Evolutionary conservation across 2,797 vertebrate species (phyloP).

Genomic region (Lagocephalus sceleratus): DNA sequence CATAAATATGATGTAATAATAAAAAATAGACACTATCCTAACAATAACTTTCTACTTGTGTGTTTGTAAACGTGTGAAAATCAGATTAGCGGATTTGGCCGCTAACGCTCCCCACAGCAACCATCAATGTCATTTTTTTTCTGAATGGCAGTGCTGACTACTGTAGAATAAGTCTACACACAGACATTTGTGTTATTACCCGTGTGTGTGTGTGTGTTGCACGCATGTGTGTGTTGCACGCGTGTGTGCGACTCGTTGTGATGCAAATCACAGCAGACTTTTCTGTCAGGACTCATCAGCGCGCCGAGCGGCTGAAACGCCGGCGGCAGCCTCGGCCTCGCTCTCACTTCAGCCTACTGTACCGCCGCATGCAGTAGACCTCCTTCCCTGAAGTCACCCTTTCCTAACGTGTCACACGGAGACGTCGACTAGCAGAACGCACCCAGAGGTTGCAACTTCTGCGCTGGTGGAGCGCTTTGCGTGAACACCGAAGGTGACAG

Average conservation of each 20-base stretch:
- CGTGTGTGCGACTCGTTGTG: constrained; percentile 22
- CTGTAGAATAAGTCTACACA: constrained; percentile 18
- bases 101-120: constrained; percentile 14
- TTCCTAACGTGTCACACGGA: constrained; percentile 47
- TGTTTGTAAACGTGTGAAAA: not conserved
- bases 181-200: constrained; percentile 22
- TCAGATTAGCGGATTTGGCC: constrained; percentile 4
- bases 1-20: no score
- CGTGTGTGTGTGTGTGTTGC: constrained; percentile 2
- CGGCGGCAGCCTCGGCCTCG: constrained; percentile 23
- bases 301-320: constrained; percentile 27
- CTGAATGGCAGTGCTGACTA: constrained; percentile 22
- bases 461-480: constrained; percentile 28
- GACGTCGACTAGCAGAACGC: constrained; percentile 37
- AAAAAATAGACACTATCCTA: no score
- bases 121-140: constrained; percentile 15
- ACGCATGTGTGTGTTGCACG: constrained; percentile 19
- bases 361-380: constrained; percentile 15
- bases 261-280: constrained; percentile 51
- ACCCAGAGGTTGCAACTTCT: constrained; percentile 38
- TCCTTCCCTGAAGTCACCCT: constrained; percentile 24
- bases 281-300: constrained; percentile 55
- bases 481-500: constrained; percentile 47
- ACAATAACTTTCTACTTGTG: no score
- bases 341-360: constrained; percentile 18